Evolutionary conservation across 2,888 invertebrate genomes (phyloP), one percentile per base, ranked within the genome.

Genomic region (Amblyteles armatorius): DNA sequence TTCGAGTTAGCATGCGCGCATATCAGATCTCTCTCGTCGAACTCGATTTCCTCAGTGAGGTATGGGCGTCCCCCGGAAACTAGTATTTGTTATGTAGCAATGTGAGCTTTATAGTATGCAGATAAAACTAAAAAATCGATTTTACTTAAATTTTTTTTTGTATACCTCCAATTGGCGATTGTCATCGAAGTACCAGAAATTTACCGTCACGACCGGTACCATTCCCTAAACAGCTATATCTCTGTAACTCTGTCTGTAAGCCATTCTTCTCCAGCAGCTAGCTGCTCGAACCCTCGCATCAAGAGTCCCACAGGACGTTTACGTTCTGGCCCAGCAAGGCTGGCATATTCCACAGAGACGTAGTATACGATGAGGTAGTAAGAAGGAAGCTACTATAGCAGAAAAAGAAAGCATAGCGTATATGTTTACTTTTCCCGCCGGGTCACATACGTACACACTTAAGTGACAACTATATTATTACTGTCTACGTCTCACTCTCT

Each of bases 401-500:
- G 71, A 55, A 52, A 79, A 72, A 48, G 36, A 69, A 68, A 52
- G 33, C 44, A 63, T 69, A 60, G 57, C 72, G 50, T 55, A 72
- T 82, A 74, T 60, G 40, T 44, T 60, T 77, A 69, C 44, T 67
- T 63, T 68, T 82, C 81, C 89, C 86, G 52, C 52, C 60, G 90
- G 88, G 89, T 87, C 85, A 87, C 88, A 89, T 90, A 88, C 86
- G 85, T 71, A 84, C 80, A 86, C 77, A 74, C 76, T 81, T 89
- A 89, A 90, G 87, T 90, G 87, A 84, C 85, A 84, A 88, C 88
- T 87, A 90, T 85, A 82, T 85, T 85, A 82, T 82, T 90, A 89
- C 87, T 90, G 90, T 87, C 86, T 84, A 9, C 52, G 73, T 81
- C 63, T 84, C 73, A 68, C 79, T 73, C 79, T 50, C 55, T 69